Conservation (phyloP, 2,888 invertebrate species). For the Boloria selene region DNA sequence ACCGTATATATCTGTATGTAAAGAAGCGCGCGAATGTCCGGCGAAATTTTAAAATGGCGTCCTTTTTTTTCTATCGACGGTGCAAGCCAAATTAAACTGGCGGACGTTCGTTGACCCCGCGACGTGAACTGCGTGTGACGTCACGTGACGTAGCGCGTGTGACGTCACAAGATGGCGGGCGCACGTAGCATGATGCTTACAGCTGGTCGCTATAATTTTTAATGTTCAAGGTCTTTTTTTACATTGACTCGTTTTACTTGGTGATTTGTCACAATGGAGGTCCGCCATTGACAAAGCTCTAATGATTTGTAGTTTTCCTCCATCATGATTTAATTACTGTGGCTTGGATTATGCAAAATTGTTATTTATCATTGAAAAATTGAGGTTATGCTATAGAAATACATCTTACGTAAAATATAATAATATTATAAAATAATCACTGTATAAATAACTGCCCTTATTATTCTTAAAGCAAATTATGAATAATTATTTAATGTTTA, state of each 20-base stretch:
- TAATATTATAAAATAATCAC: too few relatives aligned
- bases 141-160: slow-evolving; percentile 60
- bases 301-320: slow-evolving; percentile 19
- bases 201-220: slow-evolving; percentile 46
- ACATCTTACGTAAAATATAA: too few relatives aligned
- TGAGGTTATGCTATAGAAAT: too few relatives aligned
- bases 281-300: slow-evolving; percentile 19
- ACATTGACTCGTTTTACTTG: slow-evolving; percentile 42
- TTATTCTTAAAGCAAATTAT: too few relatives aligned
- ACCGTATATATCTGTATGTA: slow-evolving; percentile 10
- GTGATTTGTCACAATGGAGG: slow-evolving; percentile 35
- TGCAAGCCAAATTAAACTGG: slow-evolving; percentile 74
- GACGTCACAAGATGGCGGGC: slow-evolving; percentile 61
- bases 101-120: slow-evolving; percentile 75
- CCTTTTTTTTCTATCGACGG: slow-evolving; percentile 56
- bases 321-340: background rate
- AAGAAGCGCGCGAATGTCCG: slow-evolving; percentile 42
- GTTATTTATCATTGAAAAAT: too few relatives aligned
- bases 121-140: slow-evolving; percentile 56
- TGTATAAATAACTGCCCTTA: too few relatives aligned
- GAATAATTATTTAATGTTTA: too few relatives aligned
- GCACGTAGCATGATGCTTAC: slow-evolving; percentile 51
- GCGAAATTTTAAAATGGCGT: slow-evolving; percentile 61
- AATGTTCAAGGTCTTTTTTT: slow-evolving; percentile 50
- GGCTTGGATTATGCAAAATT: too few relatives aligned